These are phyloP conservation scores for Atherinomorus stipes DNA, from an alignment of 2,113 vertebrate genomes.

Conservation along the genomic window DNA sequence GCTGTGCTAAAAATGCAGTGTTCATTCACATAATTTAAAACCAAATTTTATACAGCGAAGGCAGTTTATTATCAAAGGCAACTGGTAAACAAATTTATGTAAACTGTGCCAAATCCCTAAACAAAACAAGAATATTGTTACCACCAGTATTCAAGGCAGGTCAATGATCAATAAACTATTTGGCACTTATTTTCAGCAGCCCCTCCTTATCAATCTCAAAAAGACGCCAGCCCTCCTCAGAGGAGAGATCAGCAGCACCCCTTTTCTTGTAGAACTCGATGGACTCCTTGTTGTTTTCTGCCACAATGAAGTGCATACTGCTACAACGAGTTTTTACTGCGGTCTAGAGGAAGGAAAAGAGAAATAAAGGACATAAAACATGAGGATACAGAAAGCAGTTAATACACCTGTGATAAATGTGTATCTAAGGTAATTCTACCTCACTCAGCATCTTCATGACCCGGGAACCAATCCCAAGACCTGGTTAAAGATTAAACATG, in stretches of 20 bases:
- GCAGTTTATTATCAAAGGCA: background rate
- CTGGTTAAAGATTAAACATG: constrained; percentile 67
- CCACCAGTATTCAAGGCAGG: background rate
- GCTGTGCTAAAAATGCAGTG: background rate
- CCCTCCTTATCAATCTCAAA: constrained; percentile 81
- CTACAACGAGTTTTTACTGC: constrained; percentile 83
- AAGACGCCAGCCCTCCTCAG: constrained; percentile 84
- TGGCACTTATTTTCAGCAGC: constrained; percentile 75
- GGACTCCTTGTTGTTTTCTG: constrained; percentile 83
- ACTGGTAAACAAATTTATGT: constrained; percentile 11
- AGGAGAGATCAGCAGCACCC: constrained; percentile 79
- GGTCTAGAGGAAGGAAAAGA: constrained; percentile 69
- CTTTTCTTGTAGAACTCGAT: constrained; percentile 76
- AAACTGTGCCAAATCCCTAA: constrained; percentile 4
- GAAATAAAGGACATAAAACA: background rate
- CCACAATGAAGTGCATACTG: constrained; percentile 86
- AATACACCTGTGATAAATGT: background rate
- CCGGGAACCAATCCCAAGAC: constrained; percentile 80
- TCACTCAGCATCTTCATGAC: constrained; percentile 84
- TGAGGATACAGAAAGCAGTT: background rate
- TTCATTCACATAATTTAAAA: background rate
- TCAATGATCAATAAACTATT: constrained; percentile 45
- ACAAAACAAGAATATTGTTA: background rate
- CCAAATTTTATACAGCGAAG: background rate
- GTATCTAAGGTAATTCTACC: constrained; percentile 58